Conservation (phyloP, 1,140 invertebrate genomes). For the Arion vulgaris region DNA sequence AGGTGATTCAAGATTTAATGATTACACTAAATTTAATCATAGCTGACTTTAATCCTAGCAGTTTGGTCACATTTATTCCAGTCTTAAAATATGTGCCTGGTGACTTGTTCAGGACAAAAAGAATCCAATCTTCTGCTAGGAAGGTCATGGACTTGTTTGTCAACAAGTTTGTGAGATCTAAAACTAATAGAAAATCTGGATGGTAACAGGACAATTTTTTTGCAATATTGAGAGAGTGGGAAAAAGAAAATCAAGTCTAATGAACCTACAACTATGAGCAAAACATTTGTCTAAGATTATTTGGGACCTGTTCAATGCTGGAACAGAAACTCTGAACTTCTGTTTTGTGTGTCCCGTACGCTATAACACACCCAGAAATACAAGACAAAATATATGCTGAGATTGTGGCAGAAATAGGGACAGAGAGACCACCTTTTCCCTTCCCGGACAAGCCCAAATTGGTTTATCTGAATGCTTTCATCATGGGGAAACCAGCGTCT, state of each 20-base stretch:
- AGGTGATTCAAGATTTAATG: constrained; percentile 35
- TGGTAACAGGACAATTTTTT: constrained; percentile 49
- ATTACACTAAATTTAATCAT: constrained; percentile 33
- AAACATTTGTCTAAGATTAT: constrained; percentile 37
- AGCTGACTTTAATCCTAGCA: background rate
- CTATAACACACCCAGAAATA: constrained; percentile 82
- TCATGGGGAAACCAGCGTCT: constrained; percentile 46
- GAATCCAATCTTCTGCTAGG: background rate
- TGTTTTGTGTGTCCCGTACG: constrained; percentile 83
- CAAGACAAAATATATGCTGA: constrained; percentile 88
- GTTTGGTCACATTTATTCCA: constrained; percentile 45
- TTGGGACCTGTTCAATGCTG: constrained; percentile 50
- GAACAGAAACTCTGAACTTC: constrained; percentile 50
- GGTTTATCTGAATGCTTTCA: constrained; percentile 49
- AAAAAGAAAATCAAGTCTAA: constrained; percentile 8
- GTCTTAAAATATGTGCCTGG: constrained; percentile 48
- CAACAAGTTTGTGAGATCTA: constrained; percentile 33
- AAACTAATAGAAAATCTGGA: constrained; percentile 41
- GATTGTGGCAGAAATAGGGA: constrained; percentile 86
- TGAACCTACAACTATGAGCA: constrained; percentile 38
- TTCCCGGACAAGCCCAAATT: constrained; percentile 44
- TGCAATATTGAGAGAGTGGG: constrained; percentile 43
- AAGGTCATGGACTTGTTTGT: constrained; percentile 26
- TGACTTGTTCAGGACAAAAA: constrained; percentile 46
- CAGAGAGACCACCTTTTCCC: constrained; percentile 75